Evolutionary conservation across 2,888 invertebrate genomes (phyloP), one percentile per base, ranked within the genome.

Genomic region (Ceramica pisi): DNA sequence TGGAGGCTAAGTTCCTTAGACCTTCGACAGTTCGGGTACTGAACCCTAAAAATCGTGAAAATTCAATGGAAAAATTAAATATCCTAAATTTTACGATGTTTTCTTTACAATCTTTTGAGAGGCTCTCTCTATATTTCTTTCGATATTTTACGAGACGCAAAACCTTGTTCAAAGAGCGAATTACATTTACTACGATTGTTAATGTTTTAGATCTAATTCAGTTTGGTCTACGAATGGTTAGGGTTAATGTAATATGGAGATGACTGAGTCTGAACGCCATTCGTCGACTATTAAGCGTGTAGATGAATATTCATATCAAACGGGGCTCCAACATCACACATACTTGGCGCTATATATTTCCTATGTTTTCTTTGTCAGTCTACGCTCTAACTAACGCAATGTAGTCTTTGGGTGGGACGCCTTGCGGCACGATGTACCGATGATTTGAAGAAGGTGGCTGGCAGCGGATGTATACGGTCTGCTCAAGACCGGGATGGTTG

Each of bases 221-320:
- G 8, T 55, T 59, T 16, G 21, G 21, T 44, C 48, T 21, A 21
- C 1, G 14, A 1, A 44, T 62, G 55, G 46, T 80, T 35, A 51
- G n/a, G 10, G 63, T 46, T 63, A 23, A 46, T 59, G 31, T 56
- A 41, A 59, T 44, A 67, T 56, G 31, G 38, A 50, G 19, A 67
- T 56, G 44, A 53, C 1, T 55, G 23, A 50, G 62, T 60, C 48
- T 53, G 16, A 50, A 50, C 44, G 38, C 57, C 59, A 68, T 71
- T 80, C 68, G 31, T 57, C 21, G 48, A 57, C 55, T 60, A 67
- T 68, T 51, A 70, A 46, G 55, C 79, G 66, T 70, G 80, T 57
- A 67, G 26, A 67, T 80, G 83, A 82, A 80, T 80, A 80, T 82
- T 80, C 67, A 79, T 70, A 23, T n/a, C 12, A 48, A 38, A 51